phyloP scores from a whole-genome alignment of 2,888 invertebrate genomes.

The Panopea generosa region DNA sequence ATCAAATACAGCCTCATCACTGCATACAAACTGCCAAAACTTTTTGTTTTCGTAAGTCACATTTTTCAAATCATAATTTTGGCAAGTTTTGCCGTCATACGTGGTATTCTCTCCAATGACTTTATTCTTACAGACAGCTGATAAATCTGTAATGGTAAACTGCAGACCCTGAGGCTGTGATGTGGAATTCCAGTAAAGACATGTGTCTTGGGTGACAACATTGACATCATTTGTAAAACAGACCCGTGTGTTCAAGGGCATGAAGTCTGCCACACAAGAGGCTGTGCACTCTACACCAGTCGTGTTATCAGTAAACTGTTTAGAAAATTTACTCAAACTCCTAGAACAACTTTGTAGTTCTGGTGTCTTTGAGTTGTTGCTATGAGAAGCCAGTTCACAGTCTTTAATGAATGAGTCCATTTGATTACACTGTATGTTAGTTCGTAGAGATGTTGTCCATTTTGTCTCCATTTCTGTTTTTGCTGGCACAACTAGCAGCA shows the following conservation, averaged over 20 bases:
- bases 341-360: slow-evolving; percentile 21
- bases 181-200: slow-evolving; percentile 52
- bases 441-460: slow-evolving; percentile 36
- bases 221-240: slow-evolving; percentile 61
- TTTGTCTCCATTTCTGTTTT: slow-evolving; percentile 28
- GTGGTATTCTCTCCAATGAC: slow-evolving; percentile 19
- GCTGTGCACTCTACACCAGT: slow-evolving; percentile 44
- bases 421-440: slow-evolving; percentile 71
- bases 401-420: slow-evolving; percentile 74
- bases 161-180: slow-evolving; percentile 19
- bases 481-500: slow-evolving; percentile 87
- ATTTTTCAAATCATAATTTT: slow-evolving; percentile 73
- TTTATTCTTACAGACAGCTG: slow-evolving; percentile 26
- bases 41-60: slow-evolving; percentile 49
- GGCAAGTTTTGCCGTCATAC: slow-evolving; percentile 51
- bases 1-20: slow-evolving; percentile 62
- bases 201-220: slow-evolving; percentile 31
- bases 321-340: slow-evolving; percentile 18
- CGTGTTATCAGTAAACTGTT: slow-evolving; percentile 15
- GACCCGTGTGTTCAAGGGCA: slow-evolving; percentile 33
- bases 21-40: slow-evolving; percentile 75
- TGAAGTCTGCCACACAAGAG: slow-evolving; percentile 45
- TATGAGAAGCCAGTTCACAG: slow-evolving; percentile 52
- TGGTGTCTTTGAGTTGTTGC: background rate
- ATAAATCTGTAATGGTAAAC: slow-evolving; percentile 36